These are phyloP conservation scores for Megathymus violae DNA, from an alignment of 1,140 invertebrate species.

Conservation along the genomic window DNA sequence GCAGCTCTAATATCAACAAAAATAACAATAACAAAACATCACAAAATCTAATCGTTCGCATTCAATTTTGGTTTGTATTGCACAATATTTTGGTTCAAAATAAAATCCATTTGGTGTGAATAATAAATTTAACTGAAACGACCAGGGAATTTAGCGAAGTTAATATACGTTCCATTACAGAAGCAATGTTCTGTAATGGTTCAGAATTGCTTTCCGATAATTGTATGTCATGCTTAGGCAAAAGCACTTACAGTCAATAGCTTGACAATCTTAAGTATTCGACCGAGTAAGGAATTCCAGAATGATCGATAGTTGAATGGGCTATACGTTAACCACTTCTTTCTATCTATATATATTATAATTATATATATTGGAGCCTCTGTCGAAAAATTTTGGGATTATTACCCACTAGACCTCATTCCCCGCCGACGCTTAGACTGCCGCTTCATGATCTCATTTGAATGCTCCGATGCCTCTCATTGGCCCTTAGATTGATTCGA, in stretches of 20 bases:
- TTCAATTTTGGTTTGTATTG: not conserved
- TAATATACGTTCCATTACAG: not conserved
- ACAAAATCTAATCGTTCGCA: not conserved
- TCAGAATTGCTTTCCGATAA: not conserved
- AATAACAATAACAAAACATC: not conserved
- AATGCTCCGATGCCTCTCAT: too few relatives aligned
- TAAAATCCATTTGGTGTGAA: not conserved
- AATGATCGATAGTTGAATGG: too few relatives aligned
- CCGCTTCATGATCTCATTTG: too few relatives aligned
- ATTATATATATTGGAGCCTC: too few relatives aligned
- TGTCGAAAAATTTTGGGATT: too few relatives aligned
- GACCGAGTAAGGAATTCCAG: too few relatives aligned
- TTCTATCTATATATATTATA: too few relatives aligned
- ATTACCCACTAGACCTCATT: too few relatives aligned
- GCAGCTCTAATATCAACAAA: not conserved
- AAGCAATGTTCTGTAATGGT: not conserved
- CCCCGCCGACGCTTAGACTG: too few relatives aligned
- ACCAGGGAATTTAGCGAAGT: not conserved
- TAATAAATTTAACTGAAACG: not conserved
- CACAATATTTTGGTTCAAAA: not conserved
- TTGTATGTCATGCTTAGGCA: not conserved
- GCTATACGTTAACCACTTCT: too few relatives aligned
- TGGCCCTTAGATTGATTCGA: too few relatives aligned
- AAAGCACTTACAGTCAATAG: not conserved
- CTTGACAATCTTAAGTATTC: too few relatives aligned